Evolutionary conservation across 2,888 invertebrate genomes (phyloP).

Genomic region (Clivina fossor): DNA sequence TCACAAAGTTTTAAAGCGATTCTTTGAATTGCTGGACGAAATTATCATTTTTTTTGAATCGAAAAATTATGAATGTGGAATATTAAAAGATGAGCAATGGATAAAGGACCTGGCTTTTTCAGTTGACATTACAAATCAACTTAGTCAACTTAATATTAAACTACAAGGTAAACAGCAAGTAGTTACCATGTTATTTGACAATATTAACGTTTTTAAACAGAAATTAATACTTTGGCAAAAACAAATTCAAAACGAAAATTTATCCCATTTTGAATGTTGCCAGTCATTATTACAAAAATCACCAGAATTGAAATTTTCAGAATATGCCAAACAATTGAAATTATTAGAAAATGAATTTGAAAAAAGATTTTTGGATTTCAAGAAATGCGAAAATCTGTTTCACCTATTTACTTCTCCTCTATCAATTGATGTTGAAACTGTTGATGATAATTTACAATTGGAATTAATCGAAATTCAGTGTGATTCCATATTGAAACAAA

Average conservation of each 20-base stretch:
- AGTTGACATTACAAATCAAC: conserved; percentile 22
- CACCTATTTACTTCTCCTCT: conserved; percentile 35
- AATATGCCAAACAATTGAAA: conserved; percentile 8
- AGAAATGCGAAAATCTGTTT: conserved; percentile 32
- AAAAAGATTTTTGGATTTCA: conserved; percentile 34
- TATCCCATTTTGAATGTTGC: conserved; percentile 9
- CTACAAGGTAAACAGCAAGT: conserved; percentile 23
- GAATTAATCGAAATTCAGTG: conserved; percentile 36
- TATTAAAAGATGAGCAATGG: conserved; percentile 26
- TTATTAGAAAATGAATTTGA: conserved; percentile 15
- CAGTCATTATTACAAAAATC: conserved; percentile 11
- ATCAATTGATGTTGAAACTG: conserved; percentile 30
- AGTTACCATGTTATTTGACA: conserved; percentile 20
- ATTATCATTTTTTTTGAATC: neutral
- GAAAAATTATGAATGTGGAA: conserved; percentile 19
- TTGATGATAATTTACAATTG: conserved; percentile 33
- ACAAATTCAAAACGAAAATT: conserved; percentile 19
- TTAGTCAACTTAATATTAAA: conserved; percentile 26
- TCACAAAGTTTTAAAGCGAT: conserved; percentile 38
- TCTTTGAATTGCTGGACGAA: conserved; percentile 12
- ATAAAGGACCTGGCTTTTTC: conserved; percentile 23
- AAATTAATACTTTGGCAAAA: conserved; percentile 23
- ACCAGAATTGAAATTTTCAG: conserved; percentile 12
- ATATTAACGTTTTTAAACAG: conserved; percentile 22
- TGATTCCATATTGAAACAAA: conserved; percentile 36